Evolutionary conservation across 1,140 invertebrate species (phyloP).

Genomic region (Carcinoscorpius rotundicauda): DNA sequence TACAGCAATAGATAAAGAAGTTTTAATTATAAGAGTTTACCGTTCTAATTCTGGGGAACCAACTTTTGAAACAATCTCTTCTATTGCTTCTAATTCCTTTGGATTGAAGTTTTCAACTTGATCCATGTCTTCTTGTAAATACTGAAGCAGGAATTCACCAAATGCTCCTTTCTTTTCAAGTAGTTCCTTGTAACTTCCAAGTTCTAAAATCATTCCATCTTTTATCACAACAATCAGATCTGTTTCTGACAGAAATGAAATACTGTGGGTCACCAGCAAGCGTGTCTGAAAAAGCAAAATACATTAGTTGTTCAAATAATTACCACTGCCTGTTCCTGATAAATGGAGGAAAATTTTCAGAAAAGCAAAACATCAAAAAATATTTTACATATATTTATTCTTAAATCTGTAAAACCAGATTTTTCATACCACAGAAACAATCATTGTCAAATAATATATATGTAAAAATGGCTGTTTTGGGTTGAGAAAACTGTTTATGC

Average conservation of each 20-base stretch:
- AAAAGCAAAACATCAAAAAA: no score
- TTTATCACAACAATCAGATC: constrained; percentile 34
- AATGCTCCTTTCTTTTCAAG: constrained; percentile 25
- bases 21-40: constrained; percentile 1
- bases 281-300: constrained; percentile 26
- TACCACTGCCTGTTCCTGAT: no score
- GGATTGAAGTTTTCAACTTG: constrained; percentile 25
- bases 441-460: no score
- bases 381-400: no score
- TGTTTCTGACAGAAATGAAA: constrained; percentile 30
- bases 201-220: constrained; percentile 30
- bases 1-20: not conserved
- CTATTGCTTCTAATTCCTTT: constrained; percentile 5
- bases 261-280: constrained; percentile 32
- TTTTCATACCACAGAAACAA: no score
- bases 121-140: constrained; percentile 52
- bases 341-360: no score
- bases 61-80: constrained; percentile 9
- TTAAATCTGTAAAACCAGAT: no score
- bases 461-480: no score
- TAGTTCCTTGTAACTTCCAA: constrained; percentile 31
- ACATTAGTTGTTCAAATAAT: no score
- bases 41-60: constrained; percentile 8
- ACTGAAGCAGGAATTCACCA: constrained; percentile 54
- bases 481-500: no score